Base-by-base conservation (phyloP, 2,113 vertebrate genomes). In the Calyptomena viridis region DNA sequence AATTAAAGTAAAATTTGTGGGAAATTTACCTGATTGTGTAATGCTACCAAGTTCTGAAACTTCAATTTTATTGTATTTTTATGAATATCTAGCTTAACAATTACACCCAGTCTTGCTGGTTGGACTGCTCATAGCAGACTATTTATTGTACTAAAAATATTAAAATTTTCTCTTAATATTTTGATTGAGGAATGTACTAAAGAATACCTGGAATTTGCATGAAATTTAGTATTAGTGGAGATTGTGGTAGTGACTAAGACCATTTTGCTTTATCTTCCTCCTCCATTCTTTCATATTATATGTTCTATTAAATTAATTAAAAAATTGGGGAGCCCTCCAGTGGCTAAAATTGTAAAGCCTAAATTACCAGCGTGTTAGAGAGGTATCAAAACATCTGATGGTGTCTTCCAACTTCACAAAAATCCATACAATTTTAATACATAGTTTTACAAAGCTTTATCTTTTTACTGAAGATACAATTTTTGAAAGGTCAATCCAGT, bases 311-410 rank as follows among this genome's bases (percentile, higher is more conserved):
- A 95, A 94, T 71, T 83, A 93, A 69, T 91, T 76, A 30, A 91
- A 95, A 91, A 97, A 93, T 86, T 40, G 39, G 82, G 35, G 94
- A 95, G 93, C 94, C 94, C 94, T 91, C 94, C 94, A 96, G 95
- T 95, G 94, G 92, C 42, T 85, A 83, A 91, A 90, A 86, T 73
- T 73, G 63, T 74, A 94, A 49, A 80, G 35, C 11, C 39, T 88
- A 79, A 87, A 59, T 53, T 87, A 39, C 10, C 28, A 73, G 14
- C 27, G 11, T 39, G 33, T 69, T 83, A 74, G 64, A 55, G 71
- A 74, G 33, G 15, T 39, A 69, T 37, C 33, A 30, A 83, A 69
- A 66, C 5, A 18, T 47, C 50, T 59, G 9, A 39, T 21, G 18
- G 24, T 53, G 11, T 23, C 53, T 46, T 52, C 20, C 33, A 77